Evolutionary conservation across 2,888 invertebrate genomes (phyloP).

Genomic region (Dorcus hopei): DNA sequence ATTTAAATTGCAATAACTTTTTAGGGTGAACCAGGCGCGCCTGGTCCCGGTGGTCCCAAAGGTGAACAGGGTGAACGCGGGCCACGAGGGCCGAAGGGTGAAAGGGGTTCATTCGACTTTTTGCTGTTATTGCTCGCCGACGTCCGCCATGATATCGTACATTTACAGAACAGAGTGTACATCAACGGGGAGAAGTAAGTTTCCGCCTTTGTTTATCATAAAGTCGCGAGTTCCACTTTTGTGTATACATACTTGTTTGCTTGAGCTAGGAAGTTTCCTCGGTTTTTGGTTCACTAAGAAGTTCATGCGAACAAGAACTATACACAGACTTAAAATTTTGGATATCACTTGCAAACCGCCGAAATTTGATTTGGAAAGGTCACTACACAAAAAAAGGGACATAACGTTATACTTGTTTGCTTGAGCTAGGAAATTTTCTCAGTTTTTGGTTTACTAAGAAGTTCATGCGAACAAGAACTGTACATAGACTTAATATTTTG

Average conservation of each 20-base stretch:
- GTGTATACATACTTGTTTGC: neutral
- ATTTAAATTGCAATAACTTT: neutral
- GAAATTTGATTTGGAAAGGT: constrained; percentile 58
- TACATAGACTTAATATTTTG: no score
- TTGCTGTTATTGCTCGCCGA: constrained; percentile 63
- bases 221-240: neutral
- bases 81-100: constrained; percentile 58
- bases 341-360: constrained; percentile 52
- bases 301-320: no score
- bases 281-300: no score
- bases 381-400: constrained; percentile 54
- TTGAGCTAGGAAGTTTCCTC: no score
- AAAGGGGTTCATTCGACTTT: constrained; percentile 62
- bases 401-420: constrained; percentile 31
- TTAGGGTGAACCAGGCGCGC: constrained; percentile 61
- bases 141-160: constrained; percentile 60
- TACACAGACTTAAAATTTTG: no score
- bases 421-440: no score
- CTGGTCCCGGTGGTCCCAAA: constrained; percentile 60
- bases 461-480: no score
- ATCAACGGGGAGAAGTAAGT: constrained; percentile 56
- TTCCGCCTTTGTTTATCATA: neutral
- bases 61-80: constrained; percentile 60
- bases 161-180: constrained; percentile 59
- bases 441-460: no score